phyloP scores from a whole-genome alignment of 2,113 vertebrate genomes.

The Macaca mulatta region DNA sequence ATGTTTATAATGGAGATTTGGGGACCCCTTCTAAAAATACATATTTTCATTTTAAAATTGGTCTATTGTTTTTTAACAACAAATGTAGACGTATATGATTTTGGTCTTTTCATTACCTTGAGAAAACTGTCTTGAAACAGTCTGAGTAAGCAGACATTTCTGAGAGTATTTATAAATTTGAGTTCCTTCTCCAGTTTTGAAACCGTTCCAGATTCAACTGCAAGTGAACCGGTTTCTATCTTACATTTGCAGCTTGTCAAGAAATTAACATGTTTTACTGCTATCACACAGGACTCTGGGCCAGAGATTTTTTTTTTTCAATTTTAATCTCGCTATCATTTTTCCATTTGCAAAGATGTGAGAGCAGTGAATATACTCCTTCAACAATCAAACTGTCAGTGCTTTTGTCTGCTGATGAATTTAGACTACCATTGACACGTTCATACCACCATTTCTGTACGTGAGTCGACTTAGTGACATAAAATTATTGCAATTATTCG shows the following conservation, averaged over 20 bases:
- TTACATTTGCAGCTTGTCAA: constrained; percentile 52
- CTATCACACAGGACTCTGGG: constrained; percentile 30
- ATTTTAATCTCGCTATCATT: constrained; percentile 55
- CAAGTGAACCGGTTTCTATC: constrained; percentile 24
- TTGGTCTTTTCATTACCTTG: background rate
- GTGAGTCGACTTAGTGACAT: background rate
- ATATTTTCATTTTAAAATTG: background rate
- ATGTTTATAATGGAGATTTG: background rate
- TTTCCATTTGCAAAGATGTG: constrained; percentile 41
- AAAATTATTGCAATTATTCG: background rate
- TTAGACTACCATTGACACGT: constrained; percentile 34
- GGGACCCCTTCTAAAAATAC: background rate
- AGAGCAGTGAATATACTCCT: constrained; percentile 51
- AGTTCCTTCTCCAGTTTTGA: constrained; percentile 31
- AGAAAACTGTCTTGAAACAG: background rate
- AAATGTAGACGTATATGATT: background rate
- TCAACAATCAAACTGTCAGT: constrained; percentile 34
- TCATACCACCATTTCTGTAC: background rate
- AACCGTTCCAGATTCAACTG: background rate
- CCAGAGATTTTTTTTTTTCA: constrained; percentile 6
- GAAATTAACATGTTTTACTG: constrained; percentile 63
- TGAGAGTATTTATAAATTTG: background rate
- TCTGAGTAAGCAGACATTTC: background rate
- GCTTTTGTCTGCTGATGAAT: background rate
- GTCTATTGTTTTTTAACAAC: background rate